Evolutionary conservation across 2,113 vertebrate species (phyloP).

Genomic region (Gymnorhina tibicen): DNA sequence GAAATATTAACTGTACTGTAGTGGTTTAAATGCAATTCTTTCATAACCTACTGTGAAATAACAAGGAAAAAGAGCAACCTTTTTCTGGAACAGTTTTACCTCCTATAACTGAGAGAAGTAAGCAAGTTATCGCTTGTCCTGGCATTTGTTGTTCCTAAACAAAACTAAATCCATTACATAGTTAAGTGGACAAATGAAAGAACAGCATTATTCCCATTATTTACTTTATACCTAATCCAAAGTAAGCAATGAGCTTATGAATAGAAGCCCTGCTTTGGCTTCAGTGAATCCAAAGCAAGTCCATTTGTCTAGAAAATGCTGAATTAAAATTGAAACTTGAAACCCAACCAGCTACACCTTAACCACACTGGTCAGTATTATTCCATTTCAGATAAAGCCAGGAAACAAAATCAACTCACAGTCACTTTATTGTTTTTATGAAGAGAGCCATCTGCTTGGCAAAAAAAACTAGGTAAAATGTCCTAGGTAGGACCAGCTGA

Average conservation of each 20-base stretch:
- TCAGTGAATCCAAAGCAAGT: not conserved
- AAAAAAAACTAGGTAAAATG: not conserved
- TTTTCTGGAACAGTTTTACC: not conserved
- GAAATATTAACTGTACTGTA: not conserved
- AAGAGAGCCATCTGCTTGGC: not conserved
- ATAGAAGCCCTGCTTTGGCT: not conserved
- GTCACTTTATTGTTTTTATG: not conserved
- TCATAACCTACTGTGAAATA: not conserved
- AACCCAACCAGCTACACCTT: not conserved
- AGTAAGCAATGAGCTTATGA: not conserved
- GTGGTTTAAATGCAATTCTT: not conserved
- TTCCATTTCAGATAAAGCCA: not conserved
- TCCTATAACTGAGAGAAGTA: not conserved
- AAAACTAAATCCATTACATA: not conserved
- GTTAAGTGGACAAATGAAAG: not conserved
- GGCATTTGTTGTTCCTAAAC: not conserved
- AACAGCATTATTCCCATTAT: not conserved
- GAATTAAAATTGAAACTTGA: not conserved
- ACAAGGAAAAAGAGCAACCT: not conserved
- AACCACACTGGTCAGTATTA: not conserved
- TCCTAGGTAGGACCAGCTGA: not conserved
- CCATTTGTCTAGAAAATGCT: not conserved
- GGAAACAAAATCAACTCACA: not conserved
- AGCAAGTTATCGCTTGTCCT: not conserved
- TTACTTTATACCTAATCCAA: constrained; percentile 24